Conservation (phyloP, 2,888 invertebrate species). For the Spilosoma lubricipeda region DNA sequence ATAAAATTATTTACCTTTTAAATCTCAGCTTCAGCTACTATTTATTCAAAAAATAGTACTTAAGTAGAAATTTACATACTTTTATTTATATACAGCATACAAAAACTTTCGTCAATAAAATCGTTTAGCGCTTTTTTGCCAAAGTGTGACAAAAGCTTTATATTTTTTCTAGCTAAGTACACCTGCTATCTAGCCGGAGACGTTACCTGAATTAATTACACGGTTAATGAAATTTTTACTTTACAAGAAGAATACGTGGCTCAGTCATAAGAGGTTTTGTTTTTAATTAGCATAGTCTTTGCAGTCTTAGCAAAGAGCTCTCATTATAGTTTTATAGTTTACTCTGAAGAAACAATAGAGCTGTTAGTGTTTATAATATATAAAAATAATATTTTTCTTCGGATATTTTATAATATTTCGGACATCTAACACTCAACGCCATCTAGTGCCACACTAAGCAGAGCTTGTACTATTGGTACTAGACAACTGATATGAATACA, state of each 20-base stretch:
- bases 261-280: slow-evolving; percentile 19
- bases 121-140: not conserved
- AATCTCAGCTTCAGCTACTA: too few relatives aligned
- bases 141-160: not conserved
- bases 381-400: not conserved
- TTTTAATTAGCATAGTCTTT: slow-evolving; percentile 24
- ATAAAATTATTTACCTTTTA: too few relatives aligned
- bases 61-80: too few relatives aligned
- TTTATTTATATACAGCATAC: too few relatives aligned
- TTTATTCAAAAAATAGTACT: too few relatives aligned
- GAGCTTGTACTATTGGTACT: too few relatives aligned
- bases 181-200: slow-evolving; percentile 34
- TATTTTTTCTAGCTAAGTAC: slow-evolving; percentile 43
- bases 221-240: slow-evolving; percentile 46
- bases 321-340: not conserved
- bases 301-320: not conserved
- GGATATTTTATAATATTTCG: not conserved
- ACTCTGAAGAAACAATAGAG: not conserved
- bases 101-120: too few relatives aligned
- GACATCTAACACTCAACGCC: too few relatives aligned
- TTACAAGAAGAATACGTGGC: slow-evolving; percentile 20
- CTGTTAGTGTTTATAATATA: too few relatives aligned
- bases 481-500: too few relatives aligned
- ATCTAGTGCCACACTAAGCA: too few relatives aligned
- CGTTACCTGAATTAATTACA: slow-evolving; percentile 53